A percentile compares a stretch with the other conserved stretches of the same genome.
phyloP scores from a whole-genome alignment of 2,797 vertebrate genomes.

The Melopsittacus undulatus region DNA sequence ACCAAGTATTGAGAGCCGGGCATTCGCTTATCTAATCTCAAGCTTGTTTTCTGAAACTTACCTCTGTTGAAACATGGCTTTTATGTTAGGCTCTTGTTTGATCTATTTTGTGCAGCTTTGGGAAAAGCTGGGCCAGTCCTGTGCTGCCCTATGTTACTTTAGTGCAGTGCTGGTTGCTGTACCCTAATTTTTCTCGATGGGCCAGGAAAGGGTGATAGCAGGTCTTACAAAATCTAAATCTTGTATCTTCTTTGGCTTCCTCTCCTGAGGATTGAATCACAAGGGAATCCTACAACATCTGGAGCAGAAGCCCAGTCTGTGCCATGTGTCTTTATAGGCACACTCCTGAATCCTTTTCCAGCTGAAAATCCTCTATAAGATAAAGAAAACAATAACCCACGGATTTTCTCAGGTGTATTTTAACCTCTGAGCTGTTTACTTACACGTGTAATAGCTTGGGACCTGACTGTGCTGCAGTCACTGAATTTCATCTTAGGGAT shows the following conservation, averaged over 20 bases:
- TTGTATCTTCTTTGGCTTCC: neutral
- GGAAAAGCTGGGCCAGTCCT: neutral
- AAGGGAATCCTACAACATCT: neutral
- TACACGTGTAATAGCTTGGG: neutral
- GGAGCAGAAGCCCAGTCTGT: neutral
- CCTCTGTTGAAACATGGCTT: neutral
- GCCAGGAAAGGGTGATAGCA: neutral
- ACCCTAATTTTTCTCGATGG: neutral
- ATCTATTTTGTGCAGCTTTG: neutral
- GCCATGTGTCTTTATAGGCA: neutral
- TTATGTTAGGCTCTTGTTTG: neutral
- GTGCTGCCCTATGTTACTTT: neutral
- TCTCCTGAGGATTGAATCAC: neutral
- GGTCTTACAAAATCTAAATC: neutral
- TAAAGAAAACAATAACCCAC: neutral
- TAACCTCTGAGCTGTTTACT: neutral
- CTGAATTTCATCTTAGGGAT: neutral
- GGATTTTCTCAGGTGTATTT: neutral
- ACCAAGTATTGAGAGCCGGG: accelerated
- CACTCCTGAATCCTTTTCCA: neutral
- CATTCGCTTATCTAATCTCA: neutral
- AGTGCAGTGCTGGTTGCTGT: neutral
- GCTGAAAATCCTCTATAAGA: neutral
- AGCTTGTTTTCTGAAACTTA: neutral
- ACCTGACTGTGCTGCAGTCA: neutral